Evolutionary conservation across 2,113 vertebrate species (phyloP).

Genomic region (Limnothrissa miodon): DNA sequence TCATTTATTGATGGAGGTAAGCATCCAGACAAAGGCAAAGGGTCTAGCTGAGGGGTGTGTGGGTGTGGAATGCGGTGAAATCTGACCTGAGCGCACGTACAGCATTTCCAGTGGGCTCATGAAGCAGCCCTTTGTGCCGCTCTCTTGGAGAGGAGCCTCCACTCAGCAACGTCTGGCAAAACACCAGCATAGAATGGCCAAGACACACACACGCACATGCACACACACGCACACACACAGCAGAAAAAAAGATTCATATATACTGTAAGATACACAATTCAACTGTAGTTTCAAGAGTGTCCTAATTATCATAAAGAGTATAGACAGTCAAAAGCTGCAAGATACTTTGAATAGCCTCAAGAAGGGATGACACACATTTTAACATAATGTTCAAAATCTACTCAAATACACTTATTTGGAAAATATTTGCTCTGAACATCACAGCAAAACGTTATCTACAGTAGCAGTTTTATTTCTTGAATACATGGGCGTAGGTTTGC

Average conservation of each 20-base stretch:
- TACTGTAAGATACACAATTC: slow-evolving; percentile 11
- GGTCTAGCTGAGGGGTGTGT: slow-evolving; percentile 33
- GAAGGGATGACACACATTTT: no score
- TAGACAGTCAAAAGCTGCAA: no score
- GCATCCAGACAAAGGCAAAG: slow-evolving; percentile 8
- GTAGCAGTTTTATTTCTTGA: no score
- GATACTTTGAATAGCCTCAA: no score
- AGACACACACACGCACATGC: slow-evolving; percentile 7
- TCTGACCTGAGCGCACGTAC: slow-evolving; percentile 36
- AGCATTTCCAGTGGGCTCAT: slow-evolving; percentile 32
- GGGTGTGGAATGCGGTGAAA: slow-evolving; percentile 43
- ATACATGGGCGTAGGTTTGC: no score
- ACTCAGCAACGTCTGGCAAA: slow-evolving; percentile 27
- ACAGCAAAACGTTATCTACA: no score
- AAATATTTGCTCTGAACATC: no score
- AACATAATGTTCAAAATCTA: no score
- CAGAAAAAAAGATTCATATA: slow-evolving; percentile 6
- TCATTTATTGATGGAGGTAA: slow-evolving; percentile 3
- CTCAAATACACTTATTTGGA: no score
- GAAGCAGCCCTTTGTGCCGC: slow-evolving; percentile 45
- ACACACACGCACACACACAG: slow-evolving; percentile 1
- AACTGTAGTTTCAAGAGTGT: no score
- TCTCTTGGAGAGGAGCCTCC: slow-evolving; percentile 12
- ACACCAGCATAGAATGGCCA: background rate
- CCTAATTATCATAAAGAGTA: no score